Percentiles rank a stretch among this genome's conserved stretches.
phyloP scores from a whole-genome alignment of 1,140 invertebrate species.

The Papilio xuthus region DNA sequence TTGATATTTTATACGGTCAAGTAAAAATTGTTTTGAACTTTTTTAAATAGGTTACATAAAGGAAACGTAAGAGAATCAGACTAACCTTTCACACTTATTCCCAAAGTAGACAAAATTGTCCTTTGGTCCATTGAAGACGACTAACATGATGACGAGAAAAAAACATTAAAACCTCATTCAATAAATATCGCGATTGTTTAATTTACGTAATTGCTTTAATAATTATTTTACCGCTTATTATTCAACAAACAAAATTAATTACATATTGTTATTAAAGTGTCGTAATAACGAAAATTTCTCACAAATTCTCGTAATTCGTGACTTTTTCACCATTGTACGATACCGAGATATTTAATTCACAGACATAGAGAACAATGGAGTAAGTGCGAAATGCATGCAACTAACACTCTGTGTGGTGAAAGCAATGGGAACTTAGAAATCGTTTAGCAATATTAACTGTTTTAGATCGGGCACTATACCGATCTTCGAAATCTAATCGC shows the following conservation, averaged over 20 bases:
- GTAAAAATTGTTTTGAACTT: not conserved
- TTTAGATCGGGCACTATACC: slow-evolving; percentile 44
- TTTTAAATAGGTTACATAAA: no score
- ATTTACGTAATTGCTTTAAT: not conserved
- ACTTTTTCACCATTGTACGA: slow-evolving; percentile 36
- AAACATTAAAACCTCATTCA: not conserved
- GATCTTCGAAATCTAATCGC: slow-evolving; percentile 46
- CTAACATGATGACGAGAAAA: not conserved
- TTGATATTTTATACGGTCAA: not conserved
- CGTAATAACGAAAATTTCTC: slow-evolving; percentile 23
- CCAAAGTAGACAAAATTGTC: no score
- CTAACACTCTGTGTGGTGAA: slow-evolving; percentile 60
- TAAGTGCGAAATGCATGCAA: slow-evolving; percentile 58
- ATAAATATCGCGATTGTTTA: not conserved
- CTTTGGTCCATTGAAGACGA: no score
- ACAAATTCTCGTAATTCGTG: slow-evolving; percentile 15
- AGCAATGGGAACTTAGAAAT: slow-evolving; percentile 72
- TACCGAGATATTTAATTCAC: slow-evolving; percentile 32
- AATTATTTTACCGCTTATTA: not conserved
- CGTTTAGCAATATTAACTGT: slow-evolving; percentile 60
- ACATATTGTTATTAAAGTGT: slow-evolving; percentile 23
- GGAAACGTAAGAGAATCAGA: no score
- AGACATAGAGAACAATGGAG: slow-evolving; percentile 61
- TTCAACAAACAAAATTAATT: slow-evolving; percentile 5
- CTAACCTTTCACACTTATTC: no score